A percentile compares a stretch with the other conserved stretches of the same genome.
Conservation (phyloP, 2,113 vertebrate species). For the Melospiza georgiana region DNA sequence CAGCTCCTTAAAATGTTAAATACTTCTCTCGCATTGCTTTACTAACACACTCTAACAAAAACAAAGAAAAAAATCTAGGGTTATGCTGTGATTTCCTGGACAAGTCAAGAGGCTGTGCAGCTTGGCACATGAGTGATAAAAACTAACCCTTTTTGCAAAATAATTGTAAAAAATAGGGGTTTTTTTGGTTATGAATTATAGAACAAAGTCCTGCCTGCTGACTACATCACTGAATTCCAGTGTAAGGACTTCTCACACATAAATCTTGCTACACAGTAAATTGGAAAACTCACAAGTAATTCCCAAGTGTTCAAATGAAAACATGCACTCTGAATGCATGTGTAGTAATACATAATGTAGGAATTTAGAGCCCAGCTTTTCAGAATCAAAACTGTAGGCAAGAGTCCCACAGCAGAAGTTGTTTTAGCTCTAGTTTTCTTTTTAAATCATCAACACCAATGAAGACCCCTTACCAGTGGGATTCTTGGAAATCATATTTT, state of each 20-base stretch:
- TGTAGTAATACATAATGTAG: background rate
- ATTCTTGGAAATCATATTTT: background rate
- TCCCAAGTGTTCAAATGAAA: slow-evolving; percentile 29
- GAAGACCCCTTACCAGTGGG: background rate
- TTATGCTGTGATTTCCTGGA: background rate
- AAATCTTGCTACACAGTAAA: slow-evolving; percentile 10
- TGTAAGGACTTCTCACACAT: background rate
- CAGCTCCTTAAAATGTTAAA: background rate
- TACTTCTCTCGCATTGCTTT: background rate
- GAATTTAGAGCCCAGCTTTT: background rate
- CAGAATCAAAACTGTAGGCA: background rate
- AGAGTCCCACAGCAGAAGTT: background rate
- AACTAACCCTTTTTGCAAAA: background rate
- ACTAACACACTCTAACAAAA: background rate
- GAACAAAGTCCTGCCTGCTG: background rate
- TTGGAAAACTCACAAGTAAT: slow-evolving; percentile 10
- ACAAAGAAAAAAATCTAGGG: background rate
- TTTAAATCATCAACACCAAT: background rate
- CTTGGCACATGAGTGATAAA: background rate
- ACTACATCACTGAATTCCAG: background rate
- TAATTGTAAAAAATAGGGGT: background rate
- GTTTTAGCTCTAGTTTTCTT: background rate
- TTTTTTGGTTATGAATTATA: background rate
- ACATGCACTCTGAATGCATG: background rate
- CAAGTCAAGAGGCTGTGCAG: background rate